Evolutionary conservation across 2,888 invertebrate genomes (phyloP).

Genomic region (Nipponacmea schrenckii): DNA sequence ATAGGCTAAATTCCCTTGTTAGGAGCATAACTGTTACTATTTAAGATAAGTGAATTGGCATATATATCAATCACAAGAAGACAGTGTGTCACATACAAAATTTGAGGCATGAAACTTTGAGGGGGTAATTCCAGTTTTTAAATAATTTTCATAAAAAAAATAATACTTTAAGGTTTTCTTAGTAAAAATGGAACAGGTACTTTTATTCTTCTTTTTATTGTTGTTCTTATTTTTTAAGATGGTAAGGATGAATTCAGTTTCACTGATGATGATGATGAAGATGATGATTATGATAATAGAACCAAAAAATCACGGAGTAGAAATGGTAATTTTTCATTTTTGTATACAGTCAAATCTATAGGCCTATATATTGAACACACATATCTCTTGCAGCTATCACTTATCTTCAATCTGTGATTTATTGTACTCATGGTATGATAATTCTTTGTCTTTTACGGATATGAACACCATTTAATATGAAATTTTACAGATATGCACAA

Average conservation of each 20-base stretch:
- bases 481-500: conserved; percentile 1
- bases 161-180: too few species aligned
- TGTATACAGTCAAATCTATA: conserved; percentile 1
- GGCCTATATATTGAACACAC: neutral
- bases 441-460: neutral
- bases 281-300: conserved; percentile 1
- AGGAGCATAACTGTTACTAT: neutral
- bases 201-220: neutral
- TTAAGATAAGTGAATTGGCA: conserved; percentile 3
- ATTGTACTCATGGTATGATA: neutral
- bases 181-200: neutral
- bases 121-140: neutral
- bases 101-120: neutral
- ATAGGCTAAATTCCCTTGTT: neutral
- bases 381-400: neutral
- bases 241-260: conserved; percentile 5
- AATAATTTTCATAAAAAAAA: conserved; percentile 6
- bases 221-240: neutral
- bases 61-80: conserved; percentile 2
- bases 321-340: conserved; percentile 3
- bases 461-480: neutral
- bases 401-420: neutral
- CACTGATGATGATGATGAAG: neutral
- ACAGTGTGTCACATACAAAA: neutral
- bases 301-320: neutral